A percentile compares a stretch with the other conserved stretches of the same genome.
phyloP scores from a whole-genome alignment of 2,797 vertebrate genomes.

The Pygocentrus nattereri region DNA sequence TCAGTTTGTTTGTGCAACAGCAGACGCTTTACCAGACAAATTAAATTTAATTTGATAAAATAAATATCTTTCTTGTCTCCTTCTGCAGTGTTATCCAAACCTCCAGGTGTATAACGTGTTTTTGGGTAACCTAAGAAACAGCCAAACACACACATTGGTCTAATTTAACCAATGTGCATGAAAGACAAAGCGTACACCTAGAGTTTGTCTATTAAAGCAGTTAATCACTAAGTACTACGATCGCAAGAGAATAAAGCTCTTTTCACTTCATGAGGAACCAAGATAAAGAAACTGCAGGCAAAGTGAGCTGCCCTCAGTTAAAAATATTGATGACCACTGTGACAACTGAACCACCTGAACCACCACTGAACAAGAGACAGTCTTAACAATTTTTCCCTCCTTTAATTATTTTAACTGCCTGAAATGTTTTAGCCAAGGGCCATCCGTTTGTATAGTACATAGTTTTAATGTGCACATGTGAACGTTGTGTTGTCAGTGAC shows the following conservation, averaged over 20 bases:
- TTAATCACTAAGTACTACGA: background rate
- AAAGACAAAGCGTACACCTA: background rate
- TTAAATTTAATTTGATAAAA: conserved; percentile 51
- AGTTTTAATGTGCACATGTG: too few relatives aligned
- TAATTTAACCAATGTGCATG: background rate
- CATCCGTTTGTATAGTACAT: too few relatives aligned
- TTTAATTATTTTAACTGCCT: background rate
- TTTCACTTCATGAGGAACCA: background rate
- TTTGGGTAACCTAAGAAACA: too few relatives aligned
- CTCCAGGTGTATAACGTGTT: conserved; percentile 88
- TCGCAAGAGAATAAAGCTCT: background rate
- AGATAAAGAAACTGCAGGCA: background rate
- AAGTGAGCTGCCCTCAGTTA: background rate
- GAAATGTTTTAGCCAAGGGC: background rate
- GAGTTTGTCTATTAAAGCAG: too few relatives aligned
- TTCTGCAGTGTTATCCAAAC: conserved; percentile 82
- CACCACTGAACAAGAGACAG: too few relatives aligned
- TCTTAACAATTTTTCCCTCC: too few relatives aligned
- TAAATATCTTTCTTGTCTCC: conserved; percentile 44
- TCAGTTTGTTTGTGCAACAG: background rate
- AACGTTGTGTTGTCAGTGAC: too few relatives aligned
- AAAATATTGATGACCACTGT: background rate
- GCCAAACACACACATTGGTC: too few relatives aligned
- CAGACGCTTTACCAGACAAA: background rate
- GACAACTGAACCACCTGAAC: too few relatives aligned